Evolutionary conservation across 64 coral and sea anemone genomes (phyloP).

Genomic region (Stylophora pistillata): DNA sequence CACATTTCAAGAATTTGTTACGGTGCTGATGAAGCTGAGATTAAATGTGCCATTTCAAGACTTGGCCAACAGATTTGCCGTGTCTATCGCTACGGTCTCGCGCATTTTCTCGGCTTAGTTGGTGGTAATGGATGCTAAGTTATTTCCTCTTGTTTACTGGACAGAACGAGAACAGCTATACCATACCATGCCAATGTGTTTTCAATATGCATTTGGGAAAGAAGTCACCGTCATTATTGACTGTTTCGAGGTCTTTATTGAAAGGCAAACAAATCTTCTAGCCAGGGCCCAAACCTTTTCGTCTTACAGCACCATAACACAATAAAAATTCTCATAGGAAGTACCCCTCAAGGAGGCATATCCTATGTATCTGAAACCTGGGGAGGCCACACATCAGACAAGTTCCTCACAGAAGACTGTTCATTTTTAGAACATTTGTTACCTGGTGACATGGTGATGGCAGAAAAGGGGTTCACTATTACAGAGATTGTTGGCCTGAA

Average conservation of each 20-base stretch:
- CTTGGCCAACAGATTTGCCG: constrained; percentile 1
- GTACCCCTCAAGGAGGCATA: constrained; percentile 23
- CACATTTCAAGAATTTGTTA: constrained; percentile 27
- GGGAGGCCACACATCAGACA: constrained; percentile 8
- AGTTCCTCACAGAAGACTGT: constrained; percentile 40
- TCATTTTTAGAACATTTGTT: constrained; percentile 29
- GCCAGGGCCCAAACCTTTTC: too few species aligned
- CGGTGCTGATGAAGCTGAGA: constrained; percentile 5
- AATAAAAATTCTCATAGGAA: constrained; percentile 39
- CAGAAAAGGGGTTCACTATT: too few species aligned
- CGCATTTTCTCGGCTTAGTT: background rate
- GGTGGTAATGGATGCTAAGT: constrained; percentile 4
- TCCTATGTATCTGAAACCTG: constrained; percentile 33
- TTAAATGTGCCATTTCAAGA: constrained; percentile 30
- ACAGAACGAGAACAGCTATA: too few species aligned
- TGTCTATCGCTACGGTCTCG: constrained; percentile 4
- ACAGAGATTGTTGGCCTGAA: too few species aligned
- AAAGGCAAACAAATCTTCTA: too few species aligned
- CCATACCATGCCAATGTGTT: too few species aligned
- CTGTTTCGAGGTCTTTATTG: too few species aligned
- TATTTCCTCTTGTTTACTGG: constrained; percentile 10
- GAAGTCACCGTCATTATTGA: too few species aligned
- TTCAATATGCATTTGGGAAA: too few species aligned
- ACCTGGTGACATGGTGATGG: constrained; percentile 22
- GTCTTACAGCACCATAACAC: constrained; percentile 31